These are phyloP conservation scores for Nycteola revayana DNA, from an alignment of 2,888 invertebrate genomes.

Conservation along the genomic window DNA sequence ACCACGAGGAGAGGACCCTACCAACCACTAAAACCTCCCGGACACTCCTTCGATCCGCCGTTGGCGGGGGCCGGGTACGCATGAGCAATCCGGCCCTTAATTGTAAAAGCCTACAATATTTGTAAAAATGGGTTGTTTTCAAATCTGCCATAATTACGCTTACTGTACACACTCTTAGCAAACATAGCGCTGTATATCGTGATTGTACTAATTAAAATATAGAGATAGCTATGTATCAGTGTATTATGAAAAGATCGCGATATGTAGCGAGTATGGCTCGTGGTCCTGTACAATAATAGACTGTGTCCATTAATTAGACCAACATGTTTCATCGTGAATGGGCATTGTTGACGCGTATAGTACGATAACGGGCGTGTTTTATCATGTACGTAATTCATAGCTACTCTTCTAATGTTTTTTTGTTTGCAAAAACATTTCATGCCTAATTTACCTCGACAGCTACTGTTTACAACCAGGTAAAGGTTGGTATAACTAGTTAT, in stretches of 20 bases:
- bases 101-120: no score
- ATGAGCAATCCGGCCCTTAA: no score
- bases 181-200: neutral
- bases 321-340: conserved; percentile 72
- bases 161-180: no score
- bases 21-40: no score
- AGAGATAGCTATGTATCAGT: neutral
- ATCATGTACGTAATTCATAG: conserved; percentile 27
- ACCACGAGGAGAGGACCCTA: no score
- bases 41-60: no score
- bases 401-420: conserved; percentile 26
- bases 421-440: conserved; percentile 15
- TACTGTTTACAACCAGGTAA: no score
- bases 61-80: no score
- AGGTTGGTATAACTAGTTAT: no score
- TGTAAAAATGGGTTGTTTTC: no score
- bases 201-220: conserved; percentile 10
- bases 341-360: conserved; percentile 55
- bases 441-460: no score
- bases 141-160: no score
- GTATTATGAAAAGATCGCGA: conserved; percentile 15
- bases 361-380: conserved; percentile 25
- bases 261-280: conserved; percentile 32
- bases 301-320: conserved; percentile 71
- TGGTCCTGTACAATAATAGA: conserved; percentile 60